Base-by-base conservation (phyloP, 2,888 invertebrate genomes). In the Lingula anatina region DNA sequence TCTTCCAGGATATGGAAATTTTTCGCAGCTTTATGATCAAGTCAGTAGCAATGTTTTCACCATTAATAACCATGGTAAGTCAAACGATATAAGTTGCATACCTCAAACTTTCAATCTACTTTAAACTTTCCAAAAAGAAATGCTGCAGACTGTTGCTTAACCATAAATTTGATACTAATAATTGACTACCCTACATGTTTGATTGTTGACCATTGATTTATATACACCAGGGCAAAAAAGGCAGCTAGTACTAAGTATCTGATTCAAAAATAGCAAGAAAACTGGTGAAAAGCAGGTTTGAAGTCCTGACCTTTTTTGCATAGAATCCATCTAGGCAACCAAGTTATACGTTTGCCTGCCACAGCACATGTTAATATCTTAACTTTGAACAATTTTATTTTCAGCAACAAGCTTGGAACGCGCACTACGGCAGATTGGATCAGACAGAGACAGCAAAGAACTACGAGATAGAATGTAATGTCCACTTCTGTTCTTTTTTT, bases 1-100 rank as follows among this genome's bases (percentile, higher is more conserved):
- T 73, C 1, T 89, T 51, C 39, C 54, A 48, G 90, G 89, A 77
- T 88, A 86, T 3, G 88, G 87, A 36, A 89, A 77, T 70, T 89
- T 57, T 43, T 46, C 46, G 26, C 61, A 60, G 23, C 37, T 63
- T 7, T 60, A 53, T 42, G 62, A 66, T 21, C 51, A 60, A 38
- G 66, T 71, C 21, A 52, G 63, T 39, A 60, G 51, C 47, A 67
- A 68, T 43, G 64, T 71, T n/a, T 63, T 64, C 47, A 64, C 64
- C 39, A 64, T 71, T 23, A 66, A 64, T 40, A 65, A 56, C 59
- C 69, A 66, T 53, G 68, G 70, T 71, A 53, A 59, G 56, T 56
- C n/a, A 27, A 24, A n/a, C 25, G 12, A 5, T 23, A 26, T 27
- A 15, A 9, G 18, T 39, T 39, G 7, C 39, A 39, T 39, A 7